Evolutionary conservation across 2,888 invertebrate genomes (phyloP).

Genomic region (Homarus gammarus): DNA sequence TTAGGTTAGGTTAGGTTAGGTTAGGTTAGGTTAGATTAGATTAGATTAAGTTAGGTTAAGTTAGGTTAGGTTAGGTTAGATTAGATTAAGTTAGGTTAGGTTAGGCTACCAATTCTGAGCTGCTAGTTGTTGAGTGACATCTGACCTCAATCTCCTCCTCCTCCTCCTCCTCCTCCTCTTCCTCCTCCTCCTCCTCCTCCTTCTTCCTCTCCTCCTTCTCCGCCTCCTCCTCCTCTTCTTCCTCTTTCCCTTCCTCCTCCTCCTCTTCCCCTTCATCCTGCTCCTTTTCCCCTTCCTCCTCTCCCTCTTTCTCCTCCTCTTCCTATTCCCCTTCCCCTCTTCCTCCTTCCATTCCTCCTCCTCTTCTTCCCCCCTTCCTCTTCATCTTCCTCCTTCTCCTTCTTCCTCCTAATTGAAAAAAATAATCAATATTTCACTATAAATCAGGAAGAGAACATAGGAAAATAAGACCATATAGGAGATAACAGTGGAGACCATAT

Average conservation of each 20-base stretch:
- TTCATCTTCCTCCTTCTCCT: neutral
- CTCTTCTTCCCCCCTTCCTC: too few species aligned
- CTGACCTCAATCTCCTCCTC: neutral
- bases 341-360: neutral
- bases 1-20: too few species aligned
- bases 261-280: neutral
- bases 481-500: too few species aligned
- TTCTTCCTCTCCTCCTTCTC: neutral
- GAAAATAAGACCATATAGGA: too few species aligned
- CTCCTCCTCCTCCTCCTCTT: neutral
- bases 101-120: neutral
- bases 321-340: neutral
- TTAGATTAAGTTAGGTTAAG: too few species aligned
- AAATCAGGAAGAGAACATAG: too few species aligned
- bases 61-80: too few species aligned
- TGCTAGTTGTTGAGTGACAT: neutral
- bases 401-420: slow-evolving; percentile 3
- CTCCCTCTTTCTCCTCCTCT: neutral
- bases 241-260: neutral
- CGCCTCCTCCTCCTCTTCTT: neutral
- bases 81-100: too few species aligned
- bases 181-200: neutral
- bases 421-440: neutral
- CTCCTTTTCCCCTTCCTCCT: neutral
- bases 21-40: too few species aligned